A percentile compares a stretch with the other conserved stretches of the same genome.
Conservation (phyloP, 2,888 invertebrate genomes). For the Epinotia ramella region DNA sequence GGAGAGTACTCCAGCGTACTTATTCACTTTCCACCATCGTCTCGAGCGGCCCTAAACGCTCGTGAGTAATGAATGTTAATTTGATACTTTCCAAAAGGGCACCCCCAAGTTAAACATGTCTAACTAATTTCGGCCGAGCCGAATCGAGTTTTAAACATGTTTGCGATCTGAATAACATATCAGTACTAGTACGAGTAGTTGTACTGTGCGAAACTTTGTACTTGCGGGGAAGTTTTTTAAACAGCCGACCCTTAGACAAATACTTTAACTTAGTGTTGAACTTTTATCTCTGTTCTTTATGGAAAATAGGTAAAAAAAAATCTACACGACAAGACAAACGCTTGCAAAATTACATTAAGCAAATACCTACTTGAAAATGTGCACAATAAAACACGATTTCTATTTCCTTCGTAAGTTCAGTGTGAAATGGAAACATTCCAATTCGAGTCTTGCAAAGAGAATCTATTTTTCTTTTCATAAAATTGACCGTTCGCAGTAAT, state of each 20-base stretch:
- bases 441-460: background rate
- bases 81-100: conserved; percentile 43
- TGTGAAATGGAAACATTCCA: background rate
- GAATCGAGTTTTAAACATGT: conserved; percentile 29
- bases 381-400: background rate
- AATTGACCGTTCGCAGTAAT: background rate
- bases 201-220: background rate
- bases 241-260: background rate
- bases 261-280: background rate
- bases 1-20: conserved; percentile 32
- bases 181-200: background rate
- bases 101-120: conserved; percentile 35
- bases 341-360: background rate
- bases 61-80: conserved; percentile 42
- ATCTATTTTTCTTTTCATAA: background rate
- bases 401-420: background rate
- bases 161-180: conserved; percentile 20
- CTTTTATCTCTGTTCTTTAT: background rate
- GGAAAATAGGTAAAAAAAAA: background rate
- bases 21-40: conserved; percentile 41
- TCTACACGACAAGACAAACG: background rate
- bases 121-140: conserved; percentile 29
- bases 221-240: background rate
- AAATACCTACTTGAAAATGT: background rate
- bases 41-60: conserved; percentile 34